A percentile compares a stretch with the other conserved stretches of the same genome.
Conservation (phyloP, 2,797 vertebrate species). For the Gephyroberyx darwinii region DNA sequence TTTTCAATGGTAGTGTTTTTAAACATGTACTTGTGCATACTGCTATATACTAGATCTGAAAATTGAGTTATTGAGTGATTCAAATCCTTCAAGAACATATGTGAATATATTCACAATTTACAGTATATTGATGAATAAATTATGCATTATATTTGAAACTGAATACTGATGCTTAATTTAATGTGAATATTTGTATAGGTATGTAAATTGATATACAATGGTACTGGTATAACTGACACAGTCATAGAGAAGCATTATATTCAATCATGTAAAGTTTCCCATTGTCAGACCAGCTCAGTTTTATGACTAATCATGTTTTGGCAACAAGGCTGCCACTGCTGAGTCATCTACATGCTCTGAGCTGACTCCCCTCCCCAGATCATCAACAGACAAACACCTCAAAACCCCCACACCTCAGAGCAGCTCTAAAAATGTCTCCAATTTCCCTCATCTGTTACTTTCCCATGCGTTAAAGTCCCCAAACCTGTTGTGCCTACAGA, state of each 20-base stretch:
- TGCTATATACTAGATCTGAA: no score
- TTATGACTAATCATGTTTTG: not conserved
- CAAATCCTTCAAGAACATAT: no score
- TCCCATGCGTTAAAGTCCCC: slow-evolving; percentile 42
- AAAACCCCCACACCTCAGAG: slow-evolving; percentile 36
- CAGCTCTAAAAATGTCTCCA: slow-evolving; percentile 47
- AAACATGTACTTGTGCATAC: no score
- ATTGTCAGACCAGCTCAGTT: not conserved
- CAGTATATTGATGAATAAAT: no score
- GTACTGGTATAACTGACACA: not conserved
- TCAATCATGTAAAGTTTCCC: not conserved
- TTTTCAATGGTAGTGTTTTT: no score
- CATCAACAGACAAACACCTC: slow-evolving; percentile 32
- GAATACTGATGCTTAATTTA: no score
- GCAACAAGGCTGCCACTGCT: not conserved
- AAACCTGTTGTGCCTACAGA: slow-evolving; percentile 20
- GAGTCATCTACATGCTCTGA: slow-evolving; percentile 16
- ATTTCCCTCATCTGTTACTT: slow-evolving; percentile 53
- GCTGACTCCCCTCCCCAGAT: slow-evolving; percentile 2
- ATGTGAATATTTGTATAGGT: no score
- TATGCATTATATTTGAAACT: no score
- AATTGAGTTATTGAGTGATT: no score
- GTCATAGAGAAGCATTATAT: not conserved
- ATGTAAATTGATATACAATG: no score
- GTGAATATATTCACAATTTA: no score